Conservation (phyloP, 2,797 vertebrate species). For the Gadopsis bispinosus region DNA sequence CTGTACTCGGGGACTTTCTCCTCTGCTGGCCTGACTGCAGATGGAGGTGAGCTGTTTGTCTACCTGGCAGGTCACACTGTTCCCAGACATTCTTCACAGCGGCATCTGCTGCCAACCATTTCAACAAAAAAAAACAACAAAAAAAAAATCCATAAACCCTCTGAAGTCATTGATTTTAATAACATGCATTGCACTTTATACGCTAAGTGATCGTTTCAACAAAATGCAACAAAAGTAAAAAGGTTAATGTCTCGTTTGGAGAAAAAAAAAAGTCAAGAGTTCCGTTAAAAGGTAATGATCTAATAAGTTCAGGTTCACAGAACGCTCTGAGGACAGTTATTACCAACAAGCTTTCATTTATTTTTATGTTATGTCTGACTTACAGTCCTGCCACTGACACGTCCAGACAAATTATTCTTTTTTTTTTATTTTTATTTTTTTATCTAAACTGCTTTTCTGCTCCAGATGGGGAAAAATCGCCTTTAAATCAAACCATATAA, state of each 20-base stretch:
- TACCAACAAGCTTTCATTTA: constrained; percentile 11
- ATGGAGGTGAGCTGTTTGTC: constrained; percentile 46
- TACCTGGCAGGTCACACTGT: constrained; percentile 69
- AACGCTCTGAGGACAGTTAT: not conserved
- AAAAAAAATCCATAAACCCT: constrained; percentile 28
- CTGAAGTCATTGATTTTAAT: constrained; percentile 24
- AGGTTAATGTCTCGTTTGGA: constrained; percentile 5
- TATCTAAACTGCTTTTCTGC: not conserved
- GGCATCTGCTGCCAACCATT: constrained; percentile 29
- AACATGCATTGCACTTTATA: constrained; percentile 30
- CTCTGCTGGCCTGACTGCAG: not conserved
- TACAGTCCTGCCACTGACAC: not conserved
- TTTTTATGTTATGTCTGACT: not conserved
- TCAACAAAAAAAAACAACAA: not conserved
- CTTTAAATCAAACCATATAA: constrained; percentile 13
- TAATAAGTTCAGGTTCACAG: not conserved
- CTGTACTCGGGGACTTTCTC: constrained; percentile 17
- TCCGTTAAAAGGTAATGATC: not conserved
- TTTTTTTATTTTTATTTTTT: too few species aligned
- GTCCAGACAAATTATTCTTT: constrained; percentile 30
- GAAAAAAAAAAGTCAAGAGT: not conserved
- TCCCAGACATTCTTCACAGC: constrained; percentile 54
- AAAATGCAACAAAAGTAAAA: not conserved
- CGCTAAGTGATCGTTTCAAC: constrained; percentile 25
- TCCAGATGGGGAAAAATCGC: not conserved